These are phyloP conservation scores for Drosophila helvetica DNA, from an alignment of 2,888 invertebrate genomes.

Conservation along the genomic window DNA sequence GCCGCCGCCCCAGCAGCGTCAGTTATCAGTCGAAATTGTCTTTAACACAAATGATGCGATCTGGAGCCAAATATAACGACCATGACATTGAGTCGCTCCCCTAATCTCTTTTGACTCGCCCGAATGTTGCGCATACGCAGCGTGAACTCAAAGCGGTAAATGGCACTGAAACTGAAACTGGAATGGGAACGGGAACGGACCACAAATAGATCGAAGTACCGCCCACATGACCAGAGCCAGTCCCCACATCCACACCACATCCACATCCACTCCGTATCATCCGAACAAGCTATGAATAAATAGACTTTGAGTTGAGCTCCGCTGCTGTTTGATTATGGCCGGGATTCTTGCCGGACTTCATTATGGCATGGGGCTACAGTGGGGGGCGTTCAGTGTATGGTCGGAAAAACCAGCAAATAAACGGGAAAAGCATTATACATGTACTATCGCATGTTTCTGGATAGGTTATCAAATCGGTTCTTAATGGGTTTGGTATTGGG, in stretches of 20 bases:
- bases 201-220: slow-evolving; percentile 4
- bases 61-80: slow-evolving; percentile 11
- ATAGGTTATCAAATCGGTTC: too few relatives aligned
- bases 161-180: too few relatives aligned
- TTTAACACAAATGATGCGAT: not conserved
- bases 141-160: not conserved
- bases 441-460: too few relatives aligned
- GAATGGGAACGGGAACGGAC: not conserved
- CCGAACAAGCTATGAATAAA: slow-evolving; percentile 4
- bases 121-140: slow-evolving; percentile 35
- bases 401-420: too few relatives aligned
- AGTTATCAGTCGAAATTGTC: slow-evolving; percentile 14
- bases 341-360: too few relatives aligned
- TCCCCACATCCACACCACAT: not conserved
- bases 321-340: too few relatives aligned
- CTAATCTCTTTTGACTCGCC: too few relatives aligned
- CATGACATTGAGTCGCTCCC: slow-evolving; percentile 26
- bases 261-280: too few relatives aligned
- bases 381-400: too few relatives aligned
- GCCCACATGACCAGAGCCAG: slow-evolving; percentile 8
- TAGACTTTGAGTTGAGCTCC: slow-evolving; percentile 12
- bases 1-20: not conserved
- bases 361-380: too few relatives aligned
- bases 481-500: too few relatives aligned
- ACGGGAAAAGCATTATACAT: too few relatives aligned